Percentiles rank a stretch among this genome's conserved stretches.
phyloP scores from a whole-genome alignment of 2,797 vertebrate species.

The Clamator glandarius region DNA sequence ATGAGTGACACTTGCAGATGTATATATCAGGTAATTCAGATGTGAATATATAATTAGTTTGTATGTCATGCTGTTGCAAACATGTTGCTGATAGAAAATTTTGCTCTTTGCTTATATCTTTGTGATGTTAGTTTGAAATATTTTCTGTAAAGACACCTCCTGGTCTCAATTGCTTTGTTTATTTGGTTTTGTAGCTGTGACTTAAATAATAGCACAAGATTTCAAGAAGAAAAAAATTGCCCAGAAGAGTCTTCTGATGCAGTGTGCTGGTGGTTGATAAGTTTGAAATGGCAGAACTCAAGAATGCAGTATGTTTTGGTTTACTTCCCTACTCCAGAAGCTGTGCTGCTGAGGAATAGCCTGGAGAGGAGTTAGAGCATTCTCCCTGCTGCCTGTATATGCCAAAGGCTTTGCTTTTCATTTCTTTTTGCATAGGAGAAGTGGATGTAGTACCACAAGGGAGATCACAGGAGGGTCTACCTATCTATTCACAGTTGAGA shows the following conservation, averaged over 20 bases:
- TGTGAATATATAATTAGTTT: background rate
- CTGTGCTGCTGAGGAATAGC: background rate
- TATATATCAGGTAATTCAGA: background rate
- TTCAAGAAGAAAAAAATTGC: background rate
- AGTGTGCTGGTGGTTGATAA: background rate
- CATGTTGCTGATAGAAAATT: background rate
- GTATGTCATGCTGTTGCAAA: background rate
- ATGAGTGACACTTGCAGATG: background rate
- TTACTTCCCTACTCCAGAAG: background rate
- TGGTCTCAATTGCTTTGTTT: background rate
- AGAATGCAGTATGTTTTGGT: rapidly evolving
- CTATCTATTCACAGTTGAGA: background rate
- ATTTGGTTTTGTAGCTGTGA: background rate
- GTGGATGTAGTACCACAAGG: background rate
- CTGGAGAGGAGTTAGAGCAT: background rate
- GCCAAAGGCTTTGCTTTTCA: background rate
- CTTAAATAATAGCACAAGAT: background rate
- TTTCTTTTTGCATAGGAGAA: background rate
- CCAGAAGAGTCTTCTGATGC: background rate
- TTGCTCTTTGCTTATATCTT: slow-evolving; percentile 1
- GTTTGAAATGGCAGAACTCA: background rate
- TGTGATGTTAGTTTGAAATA: background rate
- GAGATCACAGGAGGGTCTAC: background rate
- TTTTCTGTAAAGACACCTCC: background rate
- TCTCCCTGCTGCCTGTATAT: background rate